Base-by-base conservation (phyloP, 2,797 vertebrate species). In the Mycteria americana region DNA sequence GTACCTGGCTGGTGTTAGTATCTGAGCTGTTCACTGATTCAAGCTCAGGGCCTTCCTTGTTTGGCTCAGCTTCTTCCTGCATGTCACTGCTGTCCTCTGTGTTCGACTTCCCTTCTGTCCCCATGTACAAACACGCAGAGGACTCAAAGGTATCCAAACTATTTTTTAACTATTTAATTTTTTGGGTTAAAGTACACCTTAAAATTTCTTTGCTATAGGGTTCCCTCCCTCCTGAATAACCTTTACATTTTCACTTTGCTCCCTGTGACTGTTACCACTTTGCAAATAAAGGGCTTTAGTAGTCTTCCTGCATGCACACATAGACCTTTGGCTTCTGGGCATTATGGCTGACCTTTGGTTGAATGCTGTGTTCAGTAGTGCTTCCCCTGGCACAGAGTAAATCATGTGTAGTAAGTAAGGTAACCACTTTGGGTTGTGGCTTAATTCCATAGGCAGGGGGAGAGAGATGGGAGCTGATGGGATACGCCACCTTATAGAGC, bases 401-500 rank as follows among this genome's bases (percentile, higher is more conserved):
- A 57, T 24, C 0, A 0, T n/a, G 5, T 59, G 27, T 48, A 37
- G 45, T 12, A 48, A 35, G 17, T 53, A 6, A 59, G 28, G 31
- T 25, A 18, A 21, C 30, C 19, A 31, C 39, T 31, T 65, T 14
- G 27, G 31, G 10, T 15, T 62, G 31, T 85, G 35, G 24, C 48
- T 81, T 17, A 21, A 41, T 76, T 89, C 59, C 0, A 0, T 11
- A 12, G 70, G 54, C 1, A 5, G 11, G 70, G 57, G 27, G 62
- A 73, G 50, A 41, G 72, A 50, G 35, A 5, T 8, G 7, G 37
- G 37, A 48, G 35, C 48, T 80, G 79, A 9, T 70, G 83, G 31
- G 57, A n/a, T 56, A 0, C 0, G 2, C 24, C 11, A 9, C 35
- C 16, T 67, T 11, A 2, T 0, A 24, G 48, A 80, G 27, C 39